These are phyloP conservation scores for Puffinus mauretanicus DNA, from an alignment of 2,113 vertebrate species.

Conservation along the genomic window DNA sequence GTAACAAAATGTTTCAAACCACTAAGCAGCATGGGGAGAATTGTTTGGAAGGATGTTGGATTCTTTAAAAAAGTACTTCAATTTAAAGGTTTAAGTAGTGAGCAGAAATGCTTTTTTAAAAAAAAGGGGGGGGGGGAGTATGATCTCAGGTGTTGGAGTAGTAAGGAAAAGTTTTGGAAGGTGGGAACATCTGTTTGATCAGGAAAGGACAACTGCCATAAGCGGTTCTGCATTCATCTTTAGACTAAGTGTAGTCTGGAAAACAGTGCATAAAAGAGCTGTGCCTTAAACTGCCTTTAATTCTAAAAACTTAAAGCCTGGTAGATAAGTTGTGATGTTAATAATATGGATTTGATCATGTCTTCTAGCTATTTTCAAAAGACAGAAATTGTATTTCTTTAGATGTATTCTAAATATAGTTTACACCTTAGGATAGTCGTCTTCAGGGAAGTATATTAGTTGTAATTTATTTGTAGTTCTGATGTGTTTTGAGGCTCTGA, in stretches of 20 bases:
- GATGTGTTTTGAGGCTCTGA: not conserved
- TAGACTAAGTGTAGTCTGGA: not conserved
- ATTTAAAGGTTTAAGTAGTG: not conserved
- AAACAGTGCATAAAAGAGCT: not conserved
- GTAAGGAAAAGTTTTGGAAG: not conserved
- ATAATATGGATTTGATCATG: not conserved
- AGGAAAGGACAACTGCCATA: not conserved
- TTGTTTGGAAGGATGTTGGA: not conserved
- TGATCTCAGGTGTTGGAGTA: not conserved
- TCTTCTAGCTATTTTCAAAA: not conserved
- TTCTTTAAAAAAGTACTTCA: not conserved
- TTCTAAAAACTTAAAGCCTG: not conserved
- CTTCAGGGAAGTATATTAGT: not conserved
- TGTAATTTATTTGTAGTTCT: not conserved
- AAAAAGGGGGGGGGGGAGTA: fast-evolving
- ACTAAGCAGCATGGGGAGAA: not conserved
- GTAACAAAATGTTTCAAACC: not conserved
- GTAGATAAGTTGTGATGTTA: not conserved
- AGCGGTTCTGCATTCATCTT: not conserved
- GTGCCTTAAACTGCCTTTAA: not conserved
- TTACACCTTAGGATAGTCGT: not conserved
- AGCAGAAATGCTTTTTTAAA: not conserved
- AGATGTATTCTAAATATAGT: not conserved
- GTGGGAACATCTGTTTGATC: not conserved
- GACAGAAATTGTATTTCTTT: not conserved